Evolutionary conservation across 1,140 invertebrate species (phyloP).

Genomic region (Drosophila lowei): DNA sequence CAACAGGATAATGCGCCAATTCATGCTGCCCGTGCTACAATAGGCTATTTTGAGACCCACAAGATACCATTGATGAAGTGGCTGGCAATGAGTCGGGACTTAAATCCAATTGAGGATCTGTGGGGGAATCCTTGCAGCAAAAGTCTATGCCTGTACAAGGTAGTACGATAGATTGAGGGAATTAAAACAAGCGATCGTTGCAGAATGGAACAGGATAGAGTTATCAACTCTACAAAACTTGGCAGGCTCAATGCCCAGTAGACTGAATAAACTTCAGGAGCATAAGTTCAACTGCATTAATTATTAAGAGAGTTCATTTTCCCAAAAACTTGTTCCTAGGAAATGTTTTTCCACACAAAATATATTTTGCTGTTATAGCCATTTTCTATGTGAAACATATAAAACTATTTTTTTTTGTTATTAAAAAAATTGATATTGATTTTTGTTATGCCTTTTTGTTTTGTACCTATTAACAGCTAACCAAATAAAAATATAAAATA

Average conservation of each 20-base stretch:
- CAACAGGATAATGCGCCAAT: too few relatives aligned
- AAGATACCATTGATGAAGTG: not conserved
- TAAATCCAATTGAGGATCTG: too few relatives aligned
- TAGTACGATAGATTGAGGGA: not conserved
- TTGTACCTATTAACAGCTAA: too few relatives aligned
- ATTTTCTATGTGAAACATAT: too few relatives aligned
- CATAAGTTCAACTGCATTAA: not conserved
- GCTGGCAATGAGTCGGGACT: too few relatives aligned
- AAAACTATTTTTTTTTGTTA: too few relatives aligned
- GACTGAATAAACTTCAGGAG: not conserved
- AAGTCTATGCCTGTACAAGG: constrained; percentile 8
- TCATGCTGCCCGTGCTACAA: not conserved
- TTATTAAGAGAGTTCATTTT: not conserved
- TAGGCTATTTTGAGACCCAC: not conserved
- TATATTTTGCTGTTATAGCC: too few relatives aligned
- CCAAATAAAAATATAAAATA: too few relatives aligned
- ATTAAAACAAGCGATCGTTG: not conserved
- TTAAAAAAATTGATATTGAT: too few relatives aligned
- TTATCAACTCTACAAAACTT: constrained; percentile 14
- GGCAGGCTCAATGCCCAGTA: constrained; percentile 5
- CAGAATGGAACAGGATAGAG: constrained; percentile 6
- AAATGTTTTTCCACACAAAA: too few relatives aligned
- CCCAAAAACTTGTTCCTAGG: not conserved
- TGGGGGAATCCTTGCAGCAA: too few relatives aligned
- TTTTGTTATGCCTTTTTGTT: too few relatives aligned